A percentile compares a stretch with the other conserved stretches of the same genome.
Conservation (phyloP, 2,888 invertebrate species). For the Steinernema carpocapsae region DNA sequence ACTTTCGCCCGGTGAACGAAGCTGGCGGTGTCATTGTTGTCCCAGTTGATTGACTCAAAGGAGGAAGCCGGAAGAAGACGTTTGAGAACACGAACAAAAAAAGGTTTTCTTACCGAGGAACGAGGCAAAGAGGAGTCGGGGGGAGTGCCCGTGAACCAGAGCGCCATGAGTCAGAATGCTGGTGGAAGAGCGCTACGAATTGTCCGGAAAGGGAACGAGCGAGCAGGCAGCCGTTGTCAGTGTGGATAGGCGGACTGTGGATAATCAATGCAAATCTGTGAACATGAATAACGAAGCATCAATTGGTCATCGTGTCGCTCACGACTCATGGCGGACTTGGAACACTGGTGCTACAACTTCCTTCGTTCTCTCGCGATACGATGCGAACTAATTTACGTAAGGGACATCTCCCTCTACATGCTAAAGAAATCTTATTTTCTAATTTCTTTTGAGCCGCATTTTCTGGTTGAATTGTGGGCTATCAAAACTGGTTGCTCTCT, state of each 20-base stretch:
- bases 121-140: neutral
- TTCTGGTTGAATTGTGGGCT: too few species aligned
- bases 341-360: neutral
- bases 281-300: slow-evolving; percentile 9
- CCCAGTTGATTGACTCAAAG: slow-evolving; percentile 10
- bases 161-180: too few species aligned
- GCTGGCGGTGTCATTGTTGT: neutral
- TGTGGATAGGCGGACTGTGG: neutral
- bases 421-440: too few species aligned
- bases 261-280: slow-evolving; percentile 30
- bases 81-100: neutral
- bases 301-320: neutral
- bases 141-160: too few species aligned
- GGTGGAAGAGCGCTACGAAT: neutral
- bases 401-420: neutral
- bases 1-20: slow-evolving; percentile 1
- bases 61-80: neutral
- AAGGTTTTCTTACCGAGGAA: neutral
- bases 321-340: slow-evolving; percentile 18
- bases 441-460: too few species aligned
- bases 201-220: slow-evolving; percentile 13
- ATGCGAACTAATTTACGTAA: too few species aligned
- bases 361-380: too few species aligned
- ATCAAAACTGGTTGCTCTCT: too few species aligned
- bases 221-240: neutral